A percentile compares a stretch with the other conserved stretches of the same genome.
phyloP scores from a whole-genome alignment of 1,140 invertebrate species.

The Ceratosolen solmsi region DNA sequence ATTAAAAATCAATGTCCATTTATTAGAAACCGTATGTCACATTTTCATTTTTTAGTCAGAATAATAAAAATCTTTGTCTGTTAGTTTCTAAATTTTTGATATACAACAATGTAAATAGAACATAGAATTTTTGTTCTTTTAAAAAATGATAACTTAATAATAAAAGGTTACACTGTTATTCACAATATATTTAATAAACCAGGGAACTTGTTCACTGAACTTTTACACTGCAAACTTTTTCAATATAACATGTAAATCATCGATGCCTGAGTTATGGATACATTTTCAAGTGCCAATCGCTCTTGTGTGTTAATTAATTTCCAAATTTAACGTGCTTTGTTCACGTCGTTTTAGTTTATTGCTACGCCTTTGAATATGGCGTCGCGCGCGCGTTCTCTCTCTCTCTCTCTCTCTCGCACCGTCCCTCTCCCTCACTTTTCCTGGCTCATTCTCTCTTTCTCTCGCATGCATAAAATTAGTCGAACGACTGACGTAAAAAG shows the following conservation, averaged over 20 bases:
- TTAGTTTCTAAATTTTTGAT: neutral
- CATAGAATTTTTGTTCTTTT: too few species aligned
- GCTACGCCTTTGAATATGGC: neutral
- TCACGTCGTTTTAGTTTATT: neutral
- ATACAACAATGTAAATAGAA: neutral
- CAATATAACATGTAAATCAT: neutral
- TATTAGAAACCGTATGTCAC: too few species aligned
- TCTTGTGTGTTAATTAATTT: conserved; percentile 19
- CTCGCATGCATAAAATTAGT: conserved; percentile 13
- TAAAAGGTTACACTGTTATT: neutral
- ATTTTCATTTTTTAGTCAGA: too few species aligned
- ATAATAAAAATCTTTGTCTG: too few species aligned
- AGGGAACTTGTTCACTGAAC: neutral
- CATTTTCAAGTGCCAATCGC: neutral
- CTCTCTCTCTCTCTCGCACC: neutral
- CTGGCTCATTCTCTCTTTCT: neutral
- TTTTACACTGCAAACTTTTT: neutral
- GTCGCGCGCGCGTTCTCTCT: neutral
- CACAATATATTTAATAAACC: neutral
- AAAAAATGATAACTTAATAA: neutral
- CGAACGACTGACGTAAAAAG: neutral
- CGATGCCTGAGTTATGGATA: neutral
- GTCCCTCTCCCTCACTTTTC: neutral
- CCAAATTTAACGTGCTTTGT: neutral
- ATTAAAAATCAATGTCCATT: too few species aligned